A percentile compares a stretch with the other conserved stretches of the same genome.
These are phyloP conservation scores for Petromus typicus DNA, from an alignment of 2,113 vertebrate genomes.

Conservation along the genomic window DNA sequence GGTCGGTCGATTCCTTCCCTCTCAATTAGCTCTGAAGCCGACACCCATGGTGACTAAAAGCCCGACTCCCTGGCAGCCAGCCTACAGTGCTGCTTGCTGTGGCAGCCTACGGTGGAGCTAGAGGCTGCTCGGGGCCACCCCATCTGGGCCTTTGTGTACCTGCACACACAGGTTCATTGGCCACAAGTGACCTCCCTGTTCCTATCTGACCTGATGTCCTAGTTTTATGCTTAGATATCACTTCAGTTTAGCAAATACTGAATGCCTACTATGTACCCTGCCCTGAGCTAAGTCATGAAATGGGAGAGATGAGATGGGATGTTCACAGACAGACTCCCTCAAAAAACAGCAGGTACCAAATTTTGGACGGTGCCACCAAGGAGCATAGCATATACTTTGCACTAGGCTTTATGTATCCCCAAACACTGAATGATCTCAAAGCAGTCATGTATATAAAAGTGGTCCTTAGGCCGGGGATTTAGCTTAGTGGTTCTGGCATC, in stretches of 20 bases:
- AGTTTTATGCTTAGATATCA: neutral
- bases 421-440: neutral
- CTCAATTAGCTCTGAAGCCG: constrained; percentile 72
- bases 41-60: constrained; percentile 76
- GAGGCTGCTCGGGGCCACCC: constrained; percentile 1
- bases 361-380: neutral
- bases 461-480: too few relatives aligned
- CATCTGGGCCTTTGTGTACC: neutral
- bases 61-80: constrained; percentile 65
- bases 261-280: neutral
- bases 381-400: neutral
- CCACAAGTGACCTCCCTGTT: neutral
- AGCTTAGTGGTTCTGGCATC: too few relatives aligned
- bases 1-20: constrained; percentile 69
- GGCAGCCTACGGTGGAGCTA: neutral
- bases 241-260: neutral
- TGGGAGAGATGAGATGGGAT: neutral
- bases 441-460: neutral
- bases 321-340: neutral
- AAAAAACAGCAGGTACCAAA: neutral
- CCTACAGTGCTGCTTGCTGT: neutral
- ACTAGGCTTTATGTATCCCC: neutral
- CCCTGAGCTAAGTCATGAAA: neutral
- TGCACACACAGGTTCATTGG: neutral
- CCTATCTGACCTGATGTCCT: neutral